Base-by-base conservation (phyloP, 37 sponge, comb jelly and placozoan genomes). In the Spongilla lacustris region DNA sequence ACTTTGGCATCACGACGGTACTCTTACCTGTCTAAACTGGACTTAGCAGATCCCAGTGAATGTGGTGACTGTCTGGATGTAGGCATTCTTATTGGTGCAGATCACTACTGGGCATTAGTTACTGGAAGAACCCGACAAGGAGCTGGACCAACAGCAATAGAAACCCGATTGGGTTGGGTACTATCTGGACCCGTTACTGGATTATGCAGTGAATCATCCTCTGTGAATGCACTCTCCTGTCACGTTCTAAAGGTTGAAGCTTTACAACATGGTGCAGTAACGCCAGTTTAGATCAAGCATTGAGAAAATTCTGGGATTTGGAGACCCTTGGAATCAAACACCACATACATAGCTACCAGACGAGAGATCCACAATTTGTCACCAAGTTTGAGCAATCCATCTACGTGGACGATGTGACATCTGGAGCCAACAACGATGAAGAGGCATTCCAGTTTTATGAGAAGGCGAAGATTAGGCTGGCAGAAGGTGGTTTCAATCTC, bases 221-320 rank as follows among this genome's bases (percentile, higher is more conserved):
- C 79, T 9, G 46, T 73, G 29, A 87, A 88, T 41, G 11, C 77
- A 2, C 28, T 23, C n/a, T n/a, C 35, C 35, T 73, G 85, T 19
- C 82, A 85, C n/a, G 38, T 79, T 41, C 49, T 74, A 25, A 50
- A 71, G n/a, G 83, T 32, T 23, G 77, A 37, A 12, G 70, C 82
- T 29, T 33, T 37, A 75, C 17, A 75, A 84, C 36, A 36, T 67
- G 22, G 67, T n/a, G 19, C 76, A 67, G 33, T 36, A 30, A 14
- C n/a, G 73, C 78, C 14, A 21, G 31, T 66, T 34, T 84, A 32
- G 67, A 74, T 66, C 35, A 74, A 21, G 75, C 68, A 46, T 37
- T 84, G 25, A 41, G 67, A 49, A 22, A 75, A 41, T 82, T 91
- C 67, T 86, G 91, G 87, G 83, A 91, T 27, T 33, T 91, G 69